These are phyloP conservation scores for Quadriops clusia DNA, from an alignment of 2,888 invertebrate genomes.

Conservation along the genomic window DNA sequence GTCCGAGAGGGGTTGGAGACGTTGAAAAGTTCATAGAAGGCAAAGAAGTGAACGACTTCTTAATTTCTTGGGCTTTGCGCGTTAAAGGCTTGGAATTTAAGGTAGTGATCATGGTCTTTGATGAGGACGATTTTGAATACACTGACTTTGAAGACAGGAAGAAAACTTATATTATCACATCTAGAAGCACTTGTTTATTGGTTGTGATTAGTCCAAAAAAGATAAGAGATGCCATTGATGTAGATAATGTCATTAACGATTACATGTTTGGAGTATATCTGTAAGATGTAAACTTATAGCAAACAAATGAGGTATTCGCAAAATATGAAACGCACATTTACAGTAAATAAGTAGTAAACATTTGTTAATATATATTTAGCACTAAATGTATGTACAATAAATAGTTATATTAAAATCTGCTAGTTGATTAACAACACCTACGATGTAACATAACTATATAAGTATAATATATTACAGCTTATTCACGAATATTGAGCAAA, in stretches of 20 bases:
- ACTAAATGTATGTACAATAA: too few relatives aligned
- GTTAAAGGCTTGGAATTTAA: constrained; percentile 34
- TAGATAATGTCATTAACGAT: constrained; percentile 19
- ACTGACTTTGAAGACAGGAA: constrained; percentile 29
- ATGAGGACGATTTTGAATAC: constrained; percentile 31
- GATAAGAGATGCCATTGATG: constrained; percentile 22
- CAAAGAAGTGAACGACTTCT: constrained; percentile 25
- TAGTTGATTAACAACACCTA: too few relatives aligned
- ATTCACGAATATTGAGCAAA: too few relatives aligned
- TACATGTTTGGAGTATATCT: constrained; percentile 25
- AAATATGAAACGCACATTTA: constrained; percentile 6
- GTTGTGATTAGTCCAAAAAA: constrained; percentile 25
- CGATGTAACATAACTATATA: too few relatives aligned
- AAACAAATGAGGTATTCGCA: too few relatives aligned
- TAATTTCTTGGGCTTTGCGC: constrained; percentile 30
- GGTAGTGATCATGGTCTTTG: constrained; percentile 30
- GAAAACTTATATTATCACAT: constrained; percentile 31
- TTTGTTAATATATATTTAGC: constrained; percentile 4
- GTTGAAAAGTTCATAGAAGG: constrained; percentile 28
- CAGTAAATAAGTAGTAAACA: constrained; percentile 2
- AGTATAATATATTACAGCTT: too few relatives aligned
- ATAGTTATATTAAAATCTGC: too few relatives aligned
- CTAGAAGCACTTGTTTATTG: constrained; percentile 31
- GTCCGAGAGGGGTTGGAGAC: constrained; percentile 26
- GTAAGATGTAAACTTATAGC: too few relatives aligned